Base-by-base conservation (phyloP, 1,140 invertebrate genomes). In the Leptestheria dahalacensis region DNA sequence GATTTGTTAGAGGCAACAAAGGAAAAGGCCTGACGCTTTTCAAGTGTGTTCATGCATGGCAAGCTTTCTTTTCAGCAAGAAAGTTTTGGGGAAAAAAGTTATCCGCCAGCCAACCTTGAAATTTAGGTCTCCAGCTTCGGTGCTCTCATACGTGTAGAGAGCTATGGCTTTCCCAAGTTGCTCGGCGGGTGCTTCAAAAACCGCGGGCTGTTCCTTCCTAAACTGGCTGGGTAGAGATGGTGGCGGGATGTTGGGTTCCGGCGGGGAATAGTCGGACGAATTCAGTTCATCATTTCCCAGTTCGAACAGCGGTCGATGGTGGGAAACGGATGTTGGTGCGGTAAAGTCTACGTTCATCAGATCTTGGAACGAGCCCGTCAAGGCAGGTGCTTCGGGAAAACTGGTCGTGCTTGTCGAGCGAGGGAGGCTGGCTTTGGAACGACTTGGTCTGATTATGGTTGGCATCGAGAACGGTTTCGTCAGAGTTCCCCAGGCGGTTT, bases 201-300 rank as follows among this genome's bases (percentile, higher is more conserved):
- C 10, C 24, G 1, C 33, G 28, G 20, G 4, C 9, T 10, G 24
- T 29, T 28, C 49, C 18, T 4, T 12, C 2, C 48, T 21, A 18
- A 29, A 25, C 12, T 51, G 24, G n/a, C n/a, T 25, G 21, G 58
- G 58, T 11, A 29, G 58, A 21, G 58, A 25, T 20, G 58, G 58
- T 29, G 58, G 58, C 25, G 58, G 58, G 23, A 60, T 52, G 20
- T 24, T 28, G 12, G 58, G 58, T 49, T 60, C 58, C 2, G 58
- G 58, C 0, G 58, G 58, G 20, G 58, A 60, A n/a, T 60, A 28
- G 10, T 60, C 58, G 4, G 9, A 18, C 2, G 41, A 11, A 9
- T 24, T 23, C 12, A 24, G 28, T 10, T 6, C 26, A 10, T 33
- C n/a, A 20, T 20, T 6, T 24, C 29, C 48, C 24, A 52, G 51